These are phyloP conservation scores for Heterodera schachtii DNA, from an alignment of 1,140 invertebrate genomes.

Conservation along the genomic window DNA sequence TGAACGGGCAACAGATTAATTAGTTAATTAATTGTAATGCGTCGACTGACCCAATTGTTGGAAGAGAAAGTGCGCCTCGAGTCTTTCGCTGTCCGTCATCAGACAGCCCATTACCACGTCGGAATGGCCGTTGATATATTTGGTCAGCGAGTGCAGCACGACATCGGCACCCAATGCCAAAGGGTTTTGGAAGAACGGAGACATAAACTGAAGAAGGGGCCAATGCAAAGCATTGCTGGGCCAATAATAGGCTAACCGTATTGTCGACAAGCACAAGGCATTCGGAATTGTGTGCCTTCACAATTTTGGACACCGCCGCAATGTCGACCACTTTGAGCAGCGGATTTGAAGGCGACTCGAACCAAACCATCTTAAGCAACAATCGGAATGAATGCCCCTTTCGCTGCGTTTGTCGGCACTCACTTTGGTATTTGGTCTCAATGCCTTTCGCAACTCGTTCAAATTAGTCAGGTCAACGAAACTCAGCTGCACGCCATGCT, in stretches of 20 bases:
- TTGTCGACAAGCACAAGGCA: constrained; percentile 91
- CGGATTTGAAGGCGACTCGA: constrained; percentile 98
- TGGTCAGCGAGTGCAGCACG: constrained; percentile 88
- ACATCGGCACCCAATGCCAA: constrained; percentile 88
- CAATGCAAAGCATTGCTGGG: not conserved
- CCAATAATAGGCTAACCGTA: constrained; percentile 83
- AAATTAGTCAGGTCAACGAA: constrained; percentile 78
- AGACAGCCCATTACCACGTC: constrained; percentile 89
- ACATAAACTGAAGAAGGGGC: constrained; percentile 20
- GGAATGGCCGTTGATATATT: constrained; percentile 97
- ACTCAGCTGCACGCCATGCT: constrained; percentile 42
- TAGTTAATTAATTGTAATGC: too few species aligned
- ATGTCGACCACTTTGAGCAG: constrained; percentile 88
- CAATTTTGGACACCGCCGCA: constrained; percentile 73
- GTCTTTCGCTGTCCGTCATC: constrained; percentile 44
- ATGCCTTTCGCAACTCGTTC: constrained; percentile 73
- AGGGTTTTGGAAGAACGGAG: constrained; percentile 70
- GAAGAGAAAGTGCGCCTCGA: constrained; percentile 45
- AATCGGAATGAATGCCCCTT: constrained; percentile 1
- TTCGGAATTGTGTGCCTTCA: constrained; percentile 69
- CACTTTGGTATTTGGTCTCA: constrained; percentile 82
- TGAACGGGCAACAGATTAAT: constrained; percentile 13
- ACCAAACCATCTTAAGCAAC: constrained; percentile 78
- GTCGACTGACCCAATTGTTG: constrained; percentile 30
- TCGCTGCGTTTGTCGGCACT: constrained; percentile 60